A percentile compares a stretch with the other conserved stretches of the same genome.
Evolutionary conservation across 1,140 invertebrate genomes (phyloP).

Genomic region (Atta cephalotes): DNA sequence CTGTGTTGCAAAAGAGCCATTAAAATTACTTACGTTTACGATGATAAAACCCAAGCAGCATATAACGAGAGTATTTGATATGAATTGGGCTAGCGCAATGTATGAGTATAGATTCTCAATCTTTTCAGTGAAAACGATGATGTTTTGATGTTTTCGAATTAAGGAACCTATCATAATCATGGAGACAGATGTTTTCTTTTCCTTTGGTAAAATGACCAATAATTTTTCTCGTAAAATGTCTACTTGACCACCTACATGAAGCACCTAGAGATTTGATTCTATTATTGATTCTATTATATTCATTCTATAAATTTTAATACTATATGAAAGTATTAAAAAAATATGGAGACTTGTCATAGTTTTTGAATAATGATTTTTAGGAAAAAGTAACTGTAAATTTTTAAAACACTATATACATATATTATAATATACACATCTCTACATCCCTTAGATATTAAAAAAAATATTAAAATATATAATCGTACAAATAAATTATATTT

Average conservation of each 20-base stretch:
- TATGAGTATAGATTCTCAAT: constrained; percentile 64
- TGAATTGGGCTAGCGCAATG: constrained; percentile 60
- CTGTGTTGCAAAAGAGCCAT: neutral
- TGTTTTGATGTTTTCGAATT: constrained; percentile 55
- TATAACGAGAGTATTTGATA: constrained; percentile 57
- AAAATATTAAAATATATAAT: too few species aligned
- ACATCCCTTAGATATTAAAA: too few species aligned
- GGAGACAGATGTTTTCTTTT: neutral
- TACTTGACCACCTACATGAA: constrained; percentile 64
- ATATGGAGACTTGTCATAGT: neutral
- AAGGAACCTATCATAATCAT: constrained; percentile 17
- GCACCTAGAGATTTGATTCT: constrained; percentile 41
- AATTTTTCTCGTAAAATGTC: constrained; percentile 61
- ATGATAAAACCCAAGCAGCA: constrained; percentile 66
- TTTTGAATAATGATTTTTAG: too few species aligned
- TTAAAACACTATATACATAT: too few species aligned
- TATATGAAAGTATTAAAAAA: neutral
- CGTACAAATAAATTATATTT: too few species aligned
- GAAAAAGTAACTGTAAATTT: too few species aligned
- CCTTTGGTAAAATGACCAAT: neutral
- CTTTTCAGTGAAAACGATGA: constrained; percentile 52
- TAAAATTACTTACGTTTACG: constrained; percentile 60
- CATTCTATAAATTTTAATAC: neutral
- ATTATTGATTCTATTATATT: neutral
- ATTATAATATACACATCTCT: too few species aligned